Percentiles rank a stretch among this genome's conserved stretches.
Conservation (phyloP, 2,113 vertebrate genomes). For the Pterocles orientalis region DNA sequence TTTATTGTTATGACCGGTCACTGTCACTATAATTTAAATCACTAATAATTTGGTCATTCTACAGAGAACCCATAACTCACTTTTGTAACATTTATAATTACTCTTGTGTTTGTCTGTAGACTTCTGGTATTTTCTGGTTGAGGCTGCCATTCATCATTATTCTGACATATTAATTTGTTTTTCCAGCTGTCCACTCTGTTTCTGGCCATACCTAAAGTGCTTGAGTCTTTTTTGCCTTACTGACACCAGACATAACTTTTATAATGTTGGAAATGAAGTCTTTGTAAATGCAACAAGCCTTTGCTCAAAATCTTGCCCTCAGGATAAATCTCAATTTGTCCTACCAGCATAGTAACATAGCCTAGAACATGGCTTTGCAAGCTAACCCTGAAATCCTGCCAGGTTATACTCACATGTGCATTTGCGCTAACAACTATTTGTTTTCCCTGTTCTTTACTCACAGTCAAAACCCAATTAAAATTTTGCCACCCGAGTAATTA, state of each 20-base stretch:
- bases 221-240: neutral
- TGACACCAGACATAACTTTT: neutral
- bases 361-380: neutral
- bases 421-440: neutral
- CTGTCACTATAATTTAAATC: neutral
- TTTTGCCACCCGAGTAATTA: neutral
- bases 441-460: slow-evolving; percentile 2
- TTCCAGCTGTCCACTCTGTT: neutral
- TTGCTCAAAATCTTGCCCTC: neutral
- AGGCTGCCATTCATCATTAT: neutral
- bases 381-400: neutral
- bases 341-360: neutral
- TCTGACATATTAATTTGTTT: neutral
- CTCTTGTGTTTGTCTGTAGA: neutral
- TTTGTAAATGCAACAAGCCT: neutral
- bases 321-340: neutral
- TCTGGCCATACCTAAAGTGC: neutral
- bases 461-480: slow-evolving; percentile 8
- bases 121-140: neutral
- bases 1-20: neutral
- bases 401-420: neutral
- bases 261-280: neutral
- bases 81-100: neutral
- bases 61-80: neutral
- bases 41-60: neutral